These are phyloP conservation scores for Dascillus cervinus DNA, from an alignment of 2,888 invertebrate species.

Conservation along the genomic window DNA sequence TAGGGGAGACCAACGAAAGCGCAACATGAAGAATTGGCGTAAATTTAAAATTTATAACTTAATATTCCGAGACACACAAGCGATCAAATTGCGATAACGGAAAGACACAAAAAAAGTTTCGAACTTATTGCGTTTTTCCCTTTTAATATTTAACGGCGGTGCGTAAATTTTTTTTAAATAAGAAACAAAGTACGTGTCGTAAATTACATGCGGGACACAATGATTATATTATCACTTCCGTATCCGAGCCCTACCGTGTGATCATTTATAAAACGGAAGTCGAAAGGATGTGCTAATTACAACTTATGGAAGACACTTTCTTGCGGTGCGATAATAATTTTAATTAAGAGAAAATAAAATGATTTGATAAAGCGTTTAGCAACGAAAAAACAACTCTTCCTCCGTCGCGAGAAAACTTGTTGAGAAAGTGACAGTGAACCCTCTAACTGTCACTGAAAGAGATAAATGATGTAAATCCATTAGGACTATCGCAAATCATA, in stretches of 20 bases:
- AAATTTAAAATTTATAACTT: conserved; percentile 10
- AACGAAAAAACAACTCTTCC: conserved; percentile 5
- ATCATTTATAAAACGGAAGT: conserved; percentile 3
- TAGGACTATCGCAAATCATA: conserved; percentile 23
- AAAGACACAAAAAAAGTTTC: conserved; percentile 9
- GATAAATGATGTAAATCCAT: conserved; percentile 26
- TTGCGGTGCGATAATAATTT: conserved; percentile 1
- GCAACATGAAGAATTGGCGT: conserved; percentile 8
- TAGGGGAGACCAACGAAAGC: neutral
- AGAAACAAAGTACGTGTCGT: neutral
- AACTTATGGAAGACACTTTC: conserved; percentile 3
- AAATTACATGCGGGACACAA: neutral
- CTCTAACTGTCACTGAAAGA: conserved; percentile 19
- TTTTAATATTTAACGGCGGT: neutral
- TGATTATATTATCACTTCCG: conserved; percentile 6
- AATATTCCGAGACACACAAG: conserved; percentile 6
- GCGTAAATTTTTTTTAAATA: neutral
- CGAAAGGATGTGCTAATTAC: conserved; percentile 5
- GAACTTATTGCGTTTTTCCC: neutral
- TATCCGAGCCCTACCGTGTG: conserved; percentile 1
- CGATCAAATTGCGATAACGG: conserved; percentile 12
- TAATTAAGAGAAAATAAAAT: neutral
- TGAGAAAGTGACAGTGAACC: conserved; percentile 13
- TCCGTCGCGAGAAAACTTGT: too few species aligned
- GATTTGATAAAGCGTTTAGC: conserved; percentile 1